Percentiles rank a stretch among this genome's conserved stretches.
Conservation (phyloP, 2,797 vertebrate genomes). For the Xenentodon cancila region DNA sequence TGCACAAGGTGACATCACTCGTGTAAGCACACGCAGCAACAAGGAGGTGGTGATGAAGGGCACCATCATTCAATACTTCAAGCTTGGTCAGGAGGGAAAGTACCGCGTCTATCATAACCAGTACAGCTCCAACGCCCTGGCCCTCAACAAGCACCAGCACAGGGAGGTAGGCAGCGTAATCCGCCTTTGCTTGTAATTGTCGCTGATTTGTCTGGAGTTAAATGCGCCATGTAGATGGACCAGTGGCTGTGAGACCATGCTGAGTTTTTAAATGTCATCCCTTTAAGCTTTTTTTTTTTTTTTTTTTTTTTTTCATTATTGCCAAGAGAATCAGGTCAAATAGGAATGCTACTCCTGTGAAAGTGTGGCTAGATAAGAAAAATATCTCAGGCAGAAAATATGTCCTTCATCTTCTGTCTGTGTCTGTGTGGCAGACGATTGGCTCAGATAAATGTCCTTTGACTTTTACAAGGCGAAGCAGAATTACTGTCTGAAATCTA, state of each 20-base stretch:
- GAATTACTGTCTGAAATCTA: too few species aligned
- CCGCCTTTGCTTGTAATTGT: not conserved
- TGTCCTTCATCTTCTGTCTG: too few species aligned
- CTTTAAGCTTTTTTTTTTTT: not conserved
- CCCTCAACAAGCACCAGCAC: slow-evolving; percentile 98
- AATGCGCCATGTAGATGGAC: not conserved
- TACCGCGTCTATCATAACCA: slow-evolving; percentile 98
- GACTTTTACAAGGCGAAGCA: not conserved
- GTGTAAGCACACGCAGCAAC: slow-evolving; percentile 84
- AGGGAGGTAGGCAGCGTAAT: slow-evolving; percentile 79
- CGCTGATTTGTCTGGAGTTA: not conserved
- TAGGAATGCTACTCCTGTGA: too few species aligned
- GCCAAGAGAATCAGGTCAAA: not conserved
- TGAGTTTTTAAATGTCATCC: too few species aligned
- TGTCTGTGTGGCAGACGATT: too few species aligned
- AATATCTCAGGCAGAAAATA: too few species aligned
- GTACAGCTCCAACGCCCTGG: slow-evolving; percentile 93
- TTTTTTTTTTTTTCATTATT: not conserved
- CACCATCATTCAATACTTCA: slow-evolving; percentile 90
- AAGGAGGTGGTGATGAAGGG: slow-evolving; percentile 94
- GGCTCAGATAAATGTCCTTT: not conserved
- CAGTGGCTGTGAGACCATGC: not conserved
- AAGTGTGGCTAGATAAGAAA: too few species aligned
- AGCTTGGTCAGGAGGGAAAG: slow-evolving; percentile 96
- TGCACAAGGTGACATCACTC: slow-evolving; percentile 92